Conservation (phyloP, 2,888 invertebrate genomes). For the Ferdinandea cuprea region DNA sequence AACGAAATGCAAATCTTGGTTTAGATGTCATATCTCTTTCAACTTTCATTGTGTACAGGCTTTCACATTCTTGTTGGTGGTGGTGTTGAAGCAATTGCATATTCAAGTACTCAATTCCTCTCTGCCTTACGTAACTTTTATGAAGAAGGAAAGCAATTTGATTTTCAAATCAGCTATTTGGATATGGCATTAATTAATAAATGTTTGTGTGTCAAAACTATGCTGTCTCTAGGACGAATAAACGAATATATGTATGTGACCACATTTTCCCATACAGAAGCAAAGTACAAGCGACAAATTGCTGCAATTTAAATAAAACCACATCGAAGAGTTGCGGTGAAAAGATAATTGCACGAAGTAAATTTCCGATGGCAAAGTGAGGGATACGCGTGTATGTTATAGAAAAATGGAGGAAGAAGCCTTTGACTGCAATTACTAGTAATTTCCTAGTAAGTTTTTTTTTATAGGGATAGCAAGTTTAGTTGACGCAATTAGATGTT, state of each 20-base stretch:
- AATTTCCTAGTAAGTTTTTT: too few relatives aligned
- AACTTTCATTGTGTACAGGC: too few relatives aligned
- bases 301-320: slow-evolving; percentile 18
- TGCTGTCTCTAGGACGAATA: not conserved
- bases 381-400: too few relatives aligned
- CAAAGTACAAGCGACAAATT: not conserved
- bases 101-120: slow-evolving; percentile 21
- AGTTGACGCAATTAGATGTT: not conserved
- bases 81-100: slow-evolving; percentile 30
- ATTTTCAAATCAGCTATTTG: slow-evolving; percentile 37
- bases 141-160: slow-evolving; percentile 48
- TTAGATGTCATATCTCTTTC: too few relatives aligned
- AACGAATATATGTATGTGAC: too few relatives aligned
- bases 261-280: too few relatives aligned
- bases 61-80: too few relatives aligned
- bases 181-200: slow-evolving; percentile 38
- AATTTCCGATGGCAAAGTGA: too few relatives aligned
- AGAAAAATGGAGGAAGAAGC: not conserved
- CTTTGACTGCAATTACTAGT: too few relatives aligned
- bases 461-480: not conserved
- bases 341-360: too few relatives aligned
- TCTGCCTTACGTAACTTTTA: slow-evolving; percentile 4
- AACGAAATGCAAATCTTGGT: too few relatives aligned
- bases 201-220: slow-evolving; percentile 22
- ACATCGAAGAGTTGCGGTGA: too few relatives aligned